Evolutionary conservation across 2,113 vertebrate species (phyloP).

Genomic region (Gadus chalcogrammus): DNA sequence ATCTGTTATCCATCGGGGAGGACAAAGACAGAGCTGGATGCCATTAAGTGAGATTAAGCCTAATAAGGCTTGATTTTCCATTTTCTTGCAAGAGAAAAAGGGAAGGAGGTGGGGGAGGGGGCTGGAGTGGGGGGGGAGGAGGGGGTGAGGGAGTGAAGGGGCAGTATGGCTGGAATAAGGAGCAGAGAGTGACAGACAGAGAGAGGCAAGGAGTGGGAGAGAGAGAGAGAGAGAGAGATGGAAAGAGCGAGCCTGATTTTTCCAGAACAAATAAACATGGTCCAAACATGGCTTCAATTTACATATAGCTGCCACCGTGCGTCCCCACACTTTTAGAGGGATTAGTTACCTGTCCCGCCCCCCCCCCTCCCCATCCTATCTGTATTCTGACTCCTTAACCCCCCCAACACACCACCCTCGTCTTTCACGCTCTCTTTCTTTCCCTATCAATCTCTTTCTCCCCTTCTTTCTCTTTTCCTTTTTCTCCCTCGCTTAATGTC

Average conservation of each 20-base stretch:
- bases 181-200: constrained; percentile 30
- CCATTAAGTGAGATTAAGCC: constrained; percentile 79
- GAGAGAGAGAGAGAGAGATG: constrained; percentile 34
- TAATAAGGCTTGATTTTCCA: constrained; percentile 78
- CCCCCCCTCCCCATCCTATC: constrained; percentile 28
- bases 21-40: constrained; percentile 74
- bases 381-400: no score
- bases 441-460: constrained; percentile 32
- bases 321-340: constrained; percentile 42
- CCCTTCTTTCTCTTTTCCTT: constrained; percentile 25
- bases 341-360: constrained; percentile 68
- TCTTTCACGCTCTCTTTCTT: constrained; percentile 27
- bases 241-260: constrained; percentile 45
- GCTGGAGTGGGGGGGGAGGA: constrained; percentile 26
- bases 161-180: no score
- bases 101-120: constrained; percentile 19
- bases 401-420: no score
- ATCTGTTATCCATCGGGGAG: constrained; percentile 68
- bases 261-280: constrained; percentile 71
- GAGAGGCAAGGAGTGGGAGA: constrained; percentile 23
- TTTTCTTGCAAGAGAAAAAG: constrained; percentile 69
- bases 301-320: constrained; percentile 79
- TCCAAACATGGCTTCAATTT: constrained; percentile 67
- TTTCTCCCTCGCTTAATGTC: background rate
- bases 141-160: constrained; percentile 39